Evolutionary conservation across 2,797 vertebrate species (phyloP), one percentile per base, ranked within the genome.

Genomic region (Falco berigora): DNA sequence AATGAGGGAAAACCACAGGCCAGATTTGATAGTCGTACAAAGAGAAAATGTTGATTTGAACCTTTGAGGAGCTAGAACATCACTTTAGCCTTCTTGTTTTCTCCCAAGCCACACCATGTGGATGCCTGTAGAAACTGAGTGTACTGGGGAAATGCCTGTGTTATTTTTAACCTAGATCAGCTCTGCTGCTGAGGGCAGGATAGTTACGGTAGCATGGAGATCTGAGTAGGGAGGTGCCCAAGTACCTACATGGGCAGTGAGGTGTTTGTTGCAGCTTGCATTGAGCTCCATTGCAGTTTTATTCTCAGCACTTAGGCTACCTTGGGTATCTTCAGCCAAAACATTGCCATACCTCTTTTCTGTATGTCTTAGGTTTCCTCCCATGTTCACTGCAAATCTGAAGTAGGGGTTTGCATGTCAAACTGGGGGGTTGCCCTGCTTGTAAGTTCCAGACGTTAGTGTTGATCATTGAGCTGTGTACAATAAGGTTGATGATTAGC

Each of bases 391-490:
- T 62, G 28, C 36, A 72, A 56, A 87, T 58, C 36, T 73, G n/a
- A 73, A 73, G 36, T 21, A 76, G 8, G n/a, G 3, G 3, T 67
- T 77, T 86, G 32, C 44, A 13, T 58, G 38, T 75, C 55, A 69
- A 42, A 14, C 10, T 67, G 8, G 4, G 23, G 14, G 8, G 3
- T 2, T 59, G 10, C 56, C 15, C 19, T 86, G 19, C 59, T 82
- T 72, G 2, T 62, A 50, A 61, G 53, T 72, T 73, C 38, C 23
- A 36, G 0, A 47, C 0, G 0, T 78, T 1, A 1, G 11, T 47
- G 30, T 73, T 83, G n/a, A 42, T 73, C 67, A 17, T 17, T 78
- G 38, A 68, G 25, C n/a, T 63, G 16, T 68, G 20, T 83, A 30
- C 27, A 58, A 6, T 55, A 62, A 53, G 28, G 27, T 28, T 66